Evolutionary conservation across 2,888 invertebrate genomes (phyloP).

Genomic region (Amiota communis): DNA sequence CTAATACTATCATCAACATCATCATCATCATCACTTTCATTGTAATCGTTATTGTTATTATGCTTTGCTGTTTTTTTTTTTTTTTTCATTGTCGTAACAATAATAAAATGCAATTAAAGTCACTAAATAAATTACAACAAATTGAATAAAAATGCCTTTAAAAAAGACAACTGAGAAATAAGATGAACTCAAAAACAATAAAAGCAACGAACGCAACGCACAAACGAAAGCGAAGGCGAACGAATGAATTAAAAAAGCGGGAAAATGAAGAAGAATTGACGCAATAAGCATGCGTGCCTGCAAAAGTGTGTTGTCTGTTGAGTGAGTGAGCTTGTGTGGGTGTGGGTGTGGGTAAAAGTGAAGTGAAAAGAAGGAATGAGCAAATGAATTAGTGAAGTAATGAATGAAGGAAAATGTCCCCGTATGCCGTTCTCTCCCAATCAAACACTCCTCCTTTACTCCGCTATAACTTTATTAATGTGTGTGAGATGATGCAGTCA

Average conservation of each 20-base stretch:
- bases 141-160: constrained; percentile 60
- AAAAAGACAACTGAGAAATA: not conserved
- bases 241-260: not conserved
- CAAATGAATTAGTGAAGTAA: not conserved
- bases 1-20: too few relatives aligned
- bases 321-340: too few relatives aligned
- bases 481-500: too few relatives aligned
- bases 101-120: constrained; percentile 62
- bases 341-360: not conserved
- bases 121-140: constrained; percentile 60
- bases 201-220: too few relatives aligned
- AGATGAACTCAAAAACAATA: too few relatives aligned
- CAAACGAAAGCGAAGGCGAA: too few relatives aligned
- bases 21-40: too few relatives aligned
- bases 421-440: too few relatives aligned
- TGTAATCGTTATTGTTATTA: not conserved
- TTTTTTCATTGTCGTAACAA: constrained; percentile 27
- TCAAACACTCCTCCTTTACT: too few relatives aligned
- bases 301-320: too few relatives aligned
- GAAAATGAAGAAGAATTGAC: not conserved
- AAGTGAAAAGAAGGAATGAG: constrained; percentile 34
- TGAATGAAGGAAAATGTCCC: too few relatives aligned
- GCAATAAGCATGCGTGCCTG: not conserved
- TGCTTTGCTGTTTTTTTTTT: not conserved
- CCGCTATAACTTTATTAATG: too few relatives aligned